Evolutionary conservation across 2,888 invertebrate genomes (phyloP).

Genomic region (Nephrocerus scutellatus): DNA sequence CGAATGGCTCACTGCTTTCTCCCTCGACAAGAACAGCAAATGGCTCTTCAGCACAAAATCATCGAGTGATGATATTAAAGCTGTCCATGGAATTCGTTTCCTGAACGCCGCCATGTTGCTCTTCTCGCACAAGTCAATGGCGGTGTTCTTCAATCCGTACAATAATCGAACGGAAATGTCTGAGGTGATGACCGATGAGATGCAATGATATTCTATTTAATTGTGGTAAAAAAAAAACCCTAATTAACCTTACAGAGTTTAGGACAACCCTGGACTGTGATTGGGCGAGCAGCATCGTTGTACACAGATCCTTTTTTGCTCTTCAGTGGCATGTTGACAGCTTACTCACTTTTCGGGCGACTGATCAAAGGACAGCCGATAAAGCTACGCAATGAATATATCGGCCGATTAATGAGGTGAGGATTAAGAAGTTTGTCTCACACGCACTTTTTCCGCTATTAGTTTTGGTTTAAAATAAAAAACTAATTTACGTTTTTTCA

Average conservation of each 20-base stretch:
- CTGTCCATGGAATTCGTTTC: constrained; percentile 60
- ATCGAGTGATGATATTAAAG: constrained; percentile 53
- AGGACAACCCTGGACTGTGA: constrained; percentile 59
- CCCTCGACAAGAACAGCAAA: constrained; percentile 54
- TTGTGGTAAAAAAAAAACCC: not conserved
- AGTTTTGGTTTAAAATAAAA: not conserved
- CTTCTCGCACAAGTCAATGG: constrained; percentile 65
- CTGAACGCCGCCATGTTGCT: constrained; percentile 59
- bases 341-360: constrained; percentile 57
- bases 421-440: constrained; percentile 10
- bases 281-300: constrained; percentile 61
- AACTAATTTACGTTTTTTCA: constrained; percentile 2
- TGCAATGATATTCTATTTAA: not conserved
- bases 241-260: constrained; percentile 47
- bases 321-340: constrained; percentile 60
- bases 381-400: constrained; percentile 55
- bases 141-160: constrained; percentile 60
- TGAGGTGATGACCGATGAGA: constrained; percentile 54
- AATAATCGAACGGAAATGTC: constrained; percentile 60
- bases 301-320: constrained; percentile 68
- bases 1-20: constrained; percentile 55
- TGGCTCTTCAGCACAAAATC: constrained; percentile 51
- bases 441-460: not conserved
- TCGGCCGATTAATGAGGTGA: constrained; percentile 54
- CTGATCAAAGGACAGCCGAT: constrained; percentile 52